Evolutionary conservation across 2,888 invertebrate genomes (phyloP).

Genomic region (Acleris laterana): DNA sequence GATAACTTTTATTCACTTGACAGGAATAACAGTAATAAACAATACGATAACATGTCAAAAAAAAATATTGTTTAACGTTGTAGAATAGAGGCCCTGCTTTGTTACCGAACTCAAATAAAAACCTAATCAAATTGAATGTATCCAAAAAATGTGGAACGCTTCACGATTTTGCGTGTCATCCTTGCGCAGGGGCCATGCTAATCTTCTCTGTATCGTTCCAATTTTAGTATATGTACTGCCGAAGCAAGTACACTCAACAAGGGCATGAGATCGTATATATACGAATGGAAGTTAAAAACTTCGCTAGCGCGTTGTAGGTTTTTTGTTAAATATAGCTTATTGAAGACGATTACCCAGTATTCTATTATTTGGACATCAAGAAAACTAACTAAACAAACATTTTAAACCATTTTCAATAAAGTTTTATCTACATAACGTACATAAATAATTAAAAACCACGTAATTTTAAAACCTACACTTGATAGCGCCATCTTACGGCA

Average conservation of each 20-base stretch:
- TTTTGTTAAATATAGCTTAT: background rate
- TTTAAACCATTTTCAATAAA: background rate
- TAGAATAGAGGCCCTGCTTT: no score
- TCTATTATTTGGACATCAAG: background rate
- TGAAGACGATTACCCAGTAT: background rate
- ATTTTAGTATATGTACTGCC: constrained; percentile 72
- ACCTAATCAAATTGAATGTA: background rate
- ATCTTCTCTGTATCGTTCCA: constrained; percentile 72
- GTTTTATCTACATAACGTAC: background rate
- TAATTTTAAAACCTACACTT: background rate
- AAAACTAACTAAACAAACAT: background rate
- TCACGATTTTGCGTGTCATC: constrained; percentile 74
- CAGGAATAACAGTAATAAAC: no score
- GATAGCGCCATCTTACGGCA: constrained; percentile 17
- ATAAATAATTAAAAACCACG: background rate
- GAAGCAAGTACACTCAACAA: constrained; percentile 55
- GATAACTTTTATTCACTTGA: no score
- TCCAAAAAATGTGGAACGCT: constrained; percentile 69
- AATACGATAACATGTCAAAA: no score
- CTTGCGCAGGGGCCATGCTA: constrained; percentile 75
- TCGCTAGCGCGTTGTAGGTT: constrained; percentile 40
- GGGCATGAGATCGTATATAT: constrained; percentile 37
- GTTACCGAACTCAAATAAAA: no score
- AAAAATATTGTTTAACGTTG: no score
- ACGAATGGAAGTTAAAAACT: constrained; percentile 19